Evolutionary conservation across 2,113 vertebrate genomes (phyloP), one percentile per base, ranked within the genome.

Genomic region (Xyliphius kryptos): DNA sequence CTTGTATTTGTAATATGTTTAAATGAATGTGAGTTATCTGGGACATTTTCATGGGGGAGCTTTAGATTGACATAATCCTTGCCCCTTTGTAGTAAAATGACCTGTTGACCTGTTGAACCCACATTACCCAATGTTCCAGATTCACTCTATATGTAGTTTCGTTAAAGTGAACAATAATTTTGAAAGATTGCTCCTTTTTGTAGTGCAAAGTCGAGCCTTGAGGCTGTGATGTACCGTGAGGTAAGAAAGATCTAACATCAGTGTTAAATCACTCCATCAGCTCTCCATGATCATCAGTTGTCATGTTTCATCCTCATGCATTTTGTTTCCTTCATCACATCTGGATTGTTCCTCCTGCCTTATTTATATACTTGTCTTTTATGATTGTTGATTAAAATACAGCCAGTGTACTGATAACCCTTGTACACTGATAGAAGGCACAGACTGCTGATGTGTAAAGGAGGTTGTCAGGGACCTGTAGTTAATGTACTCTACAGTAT

Each of bases 141-240:
- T n/a, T n/a, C n/a, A n/a, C n/a, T n/a, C n/a, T 12, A 38, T 14
- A 38, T 19, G 8, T 56, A 3, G 13, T 21, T 2, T 14, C 9
- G 9, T 43, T 4, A 43, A 7, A 1, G 1, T 56, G 12, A 13
- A 2, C 5, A 37, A 5, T 10, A 9, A 56, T 26, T 19, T 17
- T 13, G 22, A 41, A 5, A 43, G 7, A 43, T 43, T 67, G 0
- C 46, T 71, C n/a, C 5, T 77, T 11, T 71, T 20, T 11, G n/a
- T 66, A 90, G 88, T 77, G 86, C 88, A 58, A 90, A 90, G 67
- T 90, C 88, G 1, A 90, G 88, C 60, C 74, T 89, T 51, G 88
- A 90, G 71, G 88, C 88, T 1, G 88, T 90, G 38, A 89, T 90
- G 85, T 90, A 90, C 40, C 80, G 88, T 3, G 88, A 90, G 86